Evolutionary conservation across 1,140 invertebrate genomes (phyloP).

Genomic region (Leptonema lineaticorne): DNA sequence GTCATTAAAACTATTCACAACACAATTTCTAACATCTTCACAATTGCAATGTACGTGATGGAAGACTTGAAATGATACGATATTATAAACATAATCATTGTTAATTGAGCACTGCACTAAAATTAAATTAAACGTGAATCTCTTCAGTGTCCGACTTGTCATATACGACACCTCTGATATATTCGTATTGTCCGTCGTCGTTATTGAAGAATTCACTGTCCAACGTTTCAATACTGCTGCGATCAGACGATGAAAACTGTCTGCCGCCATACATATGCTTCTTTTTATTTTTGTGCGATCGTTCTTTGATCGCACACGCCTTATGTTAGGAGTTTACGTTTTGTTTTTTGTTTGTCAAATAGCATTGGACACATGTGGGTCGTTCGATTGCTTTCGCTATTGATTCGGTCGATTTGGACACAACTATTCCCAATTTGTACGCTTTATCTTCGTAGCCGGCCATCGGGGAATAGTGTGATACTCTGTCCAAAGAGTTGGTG

Average conservation of each 20-base stretch:
- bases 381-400: constrained; percentile 61
- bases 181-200: constrained; percentile 26
- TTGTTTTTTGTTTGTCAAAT: constrained; percentile 60
- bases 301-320: constrained; percentile 53
- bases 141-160: constrained; percentile 36
- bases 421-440: constrained; percentile 56
- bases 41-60: constrained; percentile 6
- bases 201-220: constrained; percentile 40
- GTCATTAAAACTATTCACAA: no score
- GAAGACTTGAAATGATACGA: constrained; percentile 27
- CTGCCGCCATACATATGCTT: constrained; percentile 46
- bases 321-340: constrained; percentile 63
- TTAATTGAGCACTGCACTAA: constrained; percentile 1
- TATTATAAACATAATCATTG: not conserved
- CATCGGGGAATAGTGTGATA: constrained; percentile 54
- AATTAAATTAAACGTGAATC: constrained; percentile 33
- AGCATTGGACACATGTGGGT: constrained; percentile 67
- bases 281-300: constrained; percentile 55
- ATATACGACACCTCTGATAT: constrained; percentile 24
- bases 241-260: constrained; percentile 50
- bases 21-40: no score
- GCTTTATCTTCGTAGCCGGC: constrained; percentile 56
- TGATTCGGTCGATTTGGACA: constrained; percentile 55
- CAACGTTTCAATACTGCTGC: constrained; percentile 53
- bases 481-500: constrained; percentile 54